Evolutionary conservation across 2,888 invertebrate genomes (phyloP), one percentile per base, ranked within the genome.

Genomic region (Pristionchus maxplancki): DNA sequence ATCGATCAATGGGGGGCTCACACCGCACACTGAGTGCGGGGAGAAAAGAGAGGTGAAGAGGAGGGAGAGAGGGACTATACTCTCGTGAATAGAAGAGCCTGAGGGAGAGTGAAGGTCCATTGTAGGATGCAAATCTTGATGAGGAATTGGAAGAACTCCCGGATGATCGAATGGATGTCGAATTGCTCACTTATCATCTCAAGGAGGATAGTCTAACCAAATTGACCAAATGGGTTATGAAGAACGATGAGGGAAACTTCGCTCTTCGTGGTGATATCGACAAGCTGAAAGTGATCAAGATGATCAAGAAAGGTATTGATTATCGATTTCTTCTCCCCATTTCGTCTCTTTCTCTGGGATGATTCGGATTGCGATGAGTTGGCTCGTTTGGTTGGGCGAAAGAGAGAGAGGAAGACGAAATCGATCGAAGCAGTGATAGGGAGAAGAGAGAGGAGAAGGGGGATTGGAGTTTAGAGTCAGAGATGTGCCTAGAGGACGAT

Each of bases 331-430:
- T n/a, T 6, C 34, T 6, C 34, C 53, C 15, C 53, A 28, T 62
- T 24, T 20, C 34, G 62, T 3, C 31, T 58, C 71, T 71, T 67
- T 53, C 86, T 50, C 71, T 87, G 71, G 24, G 71, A 87, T 71
- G 86, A 87, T 87, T 87, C 71, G 86, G 86, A 71, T 64, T 71
- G 71, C 71, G 86, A 50, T 87, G 86, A 87, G 86, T 87, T 87
- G 86, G 86, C 44, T 50, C 40, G 53, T 62, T 40, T 40, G 85
- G 62, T n/a, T 9, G 82, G 31, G 44, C 11, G 58, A 58, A 34
- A 83, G 85, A 85, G 82, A 58, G 84, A 44, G 58, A 50, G 82
- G 82, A 31, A 71, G 82, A 24, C 37, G 82, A 82, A 82, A 58
- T 53, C 82, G 53, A 82, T 82, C 34, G 82, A 81, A 58, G 82